phyloP scores from a whole-genome alignment of 2,113 vertebrate genomes.

The Tympanuchus pallidicinctus region DNA sequence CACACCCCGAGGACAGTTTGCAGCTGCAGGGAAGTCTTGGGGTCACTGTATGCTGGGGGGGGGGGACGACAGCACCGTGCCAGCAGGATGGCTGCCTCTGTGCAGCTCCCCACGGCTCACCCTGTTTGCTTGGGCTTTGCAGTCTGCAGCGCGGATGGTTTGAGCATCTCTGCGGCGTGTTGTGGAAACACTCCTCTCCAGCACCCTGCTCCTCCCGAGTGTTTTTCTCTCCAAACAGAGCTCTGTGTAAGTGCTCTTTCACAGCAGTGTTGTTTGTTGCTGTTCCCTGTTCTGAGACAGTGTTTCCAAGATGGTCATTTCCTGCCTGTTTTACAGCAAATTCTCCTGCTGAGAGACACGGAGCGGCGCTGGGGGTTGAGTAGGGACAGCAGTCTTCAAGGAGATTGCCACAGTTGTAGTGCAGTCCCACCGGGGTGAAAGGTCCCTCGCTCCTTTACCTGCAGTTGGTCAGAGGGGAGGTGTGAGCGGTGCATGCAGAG shows the following conservation, averaged over 20 bases:
- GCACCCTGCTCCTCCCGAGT: not conserved
- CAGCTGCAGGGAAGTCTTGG: not conserved
- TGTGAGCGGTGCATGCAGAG: fast-evolving
- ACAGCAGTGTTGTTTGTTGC: not conserved
- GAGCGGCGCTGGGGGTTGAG: not conserved
- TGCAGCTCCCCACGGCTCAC: not conserved
- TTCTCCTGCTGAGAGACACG: not conserved
- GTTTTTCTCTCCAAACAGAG: not conserved
- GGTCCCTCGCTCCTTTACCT: not conserved
- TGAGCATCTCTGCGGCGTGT: not conserved
- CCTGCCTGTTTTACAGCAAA: not conserved
- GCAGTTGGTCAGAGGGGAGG: not conserved
- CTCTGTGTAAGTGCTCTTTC: fast-evolving
- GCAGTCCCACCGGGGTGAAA: fast-evolving
- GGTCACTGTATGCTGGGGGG: not conserved
- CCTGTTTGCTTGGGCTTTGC: not conserved
- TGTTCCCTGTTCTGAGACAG: not conserved
- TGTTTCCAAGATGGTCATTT: not conserved
- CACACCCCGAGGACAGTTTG: not conserved
- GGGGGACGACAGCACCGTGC: not conserved
- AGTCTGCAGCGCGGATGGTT: fast-evolving
- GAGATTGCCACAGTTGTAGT: not conserved
- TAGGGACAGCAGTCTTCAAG: not conserved
- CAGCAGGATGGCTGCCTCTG: not conserved
- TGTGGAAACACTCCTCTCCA: not conserved